Conservation (phyloP, 2,888 invertebrate species). For the Dryadula phaetusa region DNA sequence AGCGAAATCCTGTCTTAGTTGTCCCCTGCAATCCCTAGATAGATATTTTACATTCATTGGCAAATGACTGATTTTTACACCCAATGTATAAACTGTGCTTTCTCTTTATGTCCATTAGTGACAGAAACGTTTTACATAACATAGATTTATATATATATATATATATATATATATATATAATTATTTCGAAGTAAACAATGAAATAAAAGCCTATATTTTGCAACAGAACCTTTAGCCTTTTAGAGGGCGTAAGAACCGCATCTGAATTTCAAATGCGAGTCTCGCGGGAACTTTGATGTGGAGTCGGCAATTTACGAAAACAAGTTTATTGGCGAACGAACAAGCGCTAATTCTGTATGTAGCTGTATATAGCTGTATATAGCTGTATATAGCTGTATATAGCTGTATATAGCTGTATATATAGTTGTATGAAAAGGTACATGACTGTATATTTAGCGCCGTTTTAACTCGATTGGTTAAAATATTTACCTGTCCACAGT, state of each 20-base stretch:
- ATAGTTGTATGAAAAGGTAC: too few relatives aligned
- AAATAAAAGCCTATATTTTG: slow-evolving; percentile 18
- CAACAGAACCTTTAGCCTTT: slow-evolving; percentile 32
- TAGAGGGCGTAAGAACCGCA: slow-evolving; percentile 45
- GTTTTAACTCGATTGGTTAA: too few relatives aligned
- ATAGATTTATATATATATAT: neutral
- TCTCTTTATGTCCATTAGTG: too few relatives aligned
- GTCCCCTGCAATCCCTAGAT: too few relatives aligned
- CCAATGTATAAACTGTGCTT: too few relatives aligned
- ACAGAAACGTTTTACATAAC: too few relatives aligned
- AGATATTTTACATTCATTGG: too few relatives aligned
- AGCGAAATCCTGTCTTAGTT: too few relatives aligned
- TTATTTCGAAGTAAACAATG: neutral
- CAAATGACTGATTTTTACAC: too few relatives aligned
- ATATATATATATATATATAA: neutral
- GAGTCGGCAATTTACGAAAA: slow-evolving; percentile 53
- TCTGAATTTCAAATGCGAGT: slow-evolving; percentile 64
- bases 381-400: neutral
- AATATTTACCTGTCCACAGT: too few relatives aligned
- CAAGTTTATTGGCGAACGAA: slow-evolving; percentile 48
- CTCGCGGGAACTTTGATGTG: slow-evolving; percentile 43
- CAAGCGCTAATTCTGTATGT: slow-evolving; percentile 44
- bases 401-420: neutral
- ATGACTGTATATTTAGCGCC: too few relatives aligned
- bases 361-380: neutral